Conservation (phyloP, 2,888 invertebrate species). For the Troglohyphantes excavatus region DNA sequence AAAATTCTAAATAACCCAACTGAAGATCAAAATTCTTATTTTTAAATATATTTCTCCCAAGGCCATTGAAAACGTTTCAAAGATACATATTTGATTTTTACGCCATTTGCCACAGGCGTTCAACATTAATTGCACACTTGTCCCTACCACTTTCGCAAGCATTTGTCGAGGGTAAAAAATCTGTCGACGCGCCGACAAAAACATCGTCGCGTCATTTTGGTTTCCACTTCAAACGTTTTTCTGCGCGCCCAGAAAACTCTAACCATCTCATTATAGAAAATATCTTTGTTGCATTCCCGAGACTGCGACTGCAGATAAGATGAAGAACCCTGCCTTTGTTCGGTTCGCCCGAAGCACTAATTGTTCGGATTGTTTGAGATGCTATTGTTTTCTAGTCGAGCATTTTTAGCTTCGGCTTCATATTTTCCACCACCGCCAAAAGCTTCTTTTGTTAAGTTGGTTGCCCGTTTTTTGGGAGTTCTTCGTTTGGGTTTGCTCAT, state of each 20-base stretch:
- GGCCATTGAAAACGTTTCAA: too few species aligned
- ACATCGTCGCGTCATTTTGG: not conserved
- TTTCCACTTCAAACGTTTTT: not conserved
- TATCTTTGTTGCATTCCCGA: not conserved
- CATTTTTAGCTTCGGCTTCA: not conserved
- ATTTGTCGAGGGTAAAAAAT: not conserved
- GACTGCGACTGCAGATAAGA: not conserved
- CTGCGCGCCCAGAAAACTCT: not conserved
- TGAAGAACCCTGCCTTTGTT: not conserved
- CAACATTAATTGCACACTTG: not conserved
- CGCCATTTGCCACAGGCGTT: not conserved
- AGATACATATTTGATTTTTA: not conserved
- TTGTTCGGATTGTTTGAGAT: not conserved
- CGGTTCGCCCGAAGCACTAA: not conserved
- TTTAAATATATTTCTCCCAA: too few species aligned
- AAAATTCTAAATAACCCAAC: too few species aligned
- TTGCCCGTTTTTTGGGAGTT: too few species aligned
- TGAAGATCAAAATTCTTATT: too few species aligned
- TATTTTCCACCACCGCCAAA: not conserved
- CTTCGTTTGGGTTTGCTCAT: too few species aligned
- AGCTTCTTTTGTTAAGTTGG: too few species aligned
- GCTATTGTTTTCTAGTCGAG: not conserved
- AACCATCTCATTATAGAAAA: conserved; percentile 1
- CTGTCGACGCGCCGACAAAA: not conserved
- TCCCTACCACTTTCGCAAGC: not conserved